Percentiles rank a stretch among this genome's conserved stretches.
phyloP scores from a whole-genome alignment of 2,113 vertebrate genomes.

The Pardalotus punctatus region DNA sequence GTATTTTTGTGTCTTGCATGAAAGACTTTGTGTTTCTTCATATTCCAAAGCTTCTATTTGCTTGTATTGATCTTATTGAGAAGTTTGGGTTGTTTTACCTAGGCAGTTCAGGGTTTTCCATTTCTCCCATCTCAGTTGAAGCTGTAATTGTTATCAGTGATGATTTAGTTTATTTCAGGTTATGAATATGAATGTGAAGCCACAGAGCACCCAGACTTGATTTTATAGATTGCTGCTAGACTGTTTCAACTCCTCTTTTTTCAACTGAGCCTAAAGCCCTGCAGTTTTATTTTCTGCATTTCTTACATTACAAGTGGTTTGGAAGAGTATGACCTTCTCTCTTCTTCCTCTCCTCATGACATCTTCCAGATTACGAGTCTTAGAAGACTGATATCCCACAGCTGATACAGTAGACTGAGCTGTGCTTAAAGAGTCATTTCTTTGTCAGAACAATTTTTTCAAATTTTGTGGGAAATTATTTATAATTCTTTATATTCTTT shows the following conservation, averaged over 20 bases:
- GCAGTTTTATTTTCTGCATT: not conserved
- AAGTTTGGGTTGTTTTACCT: not conserved
- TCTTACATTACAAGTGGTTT: not conserved
- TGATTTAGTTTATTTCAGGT: not conserved
- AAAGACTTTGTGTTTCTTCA: not conserved
- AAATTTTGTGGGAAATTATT: not conserved
- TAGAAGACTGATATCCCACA: not conserved
- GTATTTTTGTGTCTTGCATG: not conserved
- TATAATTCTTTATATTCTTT: not conserved
- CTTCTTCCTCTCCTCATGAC: not conserved
- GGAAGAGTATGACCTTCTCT: not conserved
- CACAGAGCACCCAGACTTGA: not conserved
- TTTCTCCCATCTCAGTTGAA: not conserved
- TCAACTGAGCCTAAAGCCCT: not conserved
- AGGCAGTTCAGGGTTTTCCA: not conserved
- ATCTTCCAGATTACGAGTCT: rapidly evolving
- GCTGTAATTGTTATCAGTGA: not conserved
- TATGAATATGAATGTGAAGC: not conserved
- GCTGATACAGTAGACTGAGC: not conserved
- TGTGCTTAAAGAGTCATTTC: not conserved
- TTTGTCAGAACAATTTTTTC: not conserved
- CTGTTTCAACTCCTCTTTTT: not conserved
- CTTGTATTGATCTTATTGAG: not conserved
- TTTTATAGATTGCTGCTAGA: not conserved
- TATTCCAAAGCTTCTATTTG: not conserved